Evolutionary conservation across 1,140 invertebrate genomes (phyloP).

Genomic region (Aethina tumida): DNA sequence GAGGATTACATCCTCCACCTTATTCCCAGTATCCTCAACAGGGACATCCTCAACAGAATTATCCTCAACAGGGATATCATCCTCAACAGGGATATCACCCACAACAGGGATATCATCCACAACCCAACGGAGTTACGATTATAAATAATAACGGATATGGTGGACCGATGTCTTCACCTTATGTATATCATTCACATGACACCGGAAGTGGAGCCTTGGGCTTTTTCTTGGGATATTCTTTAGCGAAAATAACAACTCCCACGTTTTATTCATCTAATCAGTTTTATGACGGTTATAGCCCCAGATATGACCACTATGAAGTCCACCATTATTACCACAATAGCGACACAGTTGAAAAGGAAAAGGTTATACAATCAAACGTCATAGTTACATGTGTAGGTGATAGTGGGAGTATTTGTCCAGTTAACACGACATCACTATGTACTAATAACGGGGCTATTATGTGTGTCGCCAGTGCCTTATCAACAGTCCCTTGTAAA

Average conservation of each 20-base stretch:
- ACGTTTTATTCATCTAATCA: slow-evolving; percentile 11
- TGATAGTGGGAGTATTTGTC: slow-evolving; percentile 12
- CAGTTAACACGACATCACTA: slow-evolving; percentile 14
- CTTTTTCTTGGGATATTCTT: slow-evolving; percentile 14
- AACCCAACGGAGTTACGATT: too few relatives aligned
- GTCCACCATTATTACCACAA: slow-evolving; percentile 21
- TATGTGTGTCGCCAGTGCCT: slow-evolving; percentile 17
- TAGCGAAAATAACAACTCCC: slow-evolving; percentile 10
- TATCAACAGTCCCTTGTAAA: slow-evolving; percentile 13
- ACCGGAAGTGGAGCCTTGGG: slow-evolving; percentile 14
- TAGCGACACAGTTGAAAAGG: slow-evolving; percentile 10
- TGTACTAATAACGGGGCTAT: slow-evolving; percentile 17
- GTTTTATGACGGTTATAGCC: slow-evolving; percentile 15
- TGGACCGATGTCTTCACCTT: too few relatives aligned
- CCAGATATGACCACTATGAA: slow-evolving; percentile 16
- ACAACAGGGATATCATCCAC: too few relatives aligned
- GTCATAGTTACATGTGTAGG: slow-evolving; percentile 14
- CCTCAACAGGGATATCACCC: too few relatives aligned
- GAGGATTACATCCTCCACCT: too few relatives aligned
- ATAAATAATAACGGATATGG: too few relatives aligned
- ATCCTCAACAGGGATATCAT: too few relatives aligned
- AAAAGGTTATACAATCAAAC: slow-evolving; percentile 10
- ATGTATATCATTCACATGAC: too few relatives aligned
- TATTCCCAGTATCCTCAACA: too few relatives aligned
- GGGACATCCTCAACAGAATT: too few relatives aligned